Evolutionary conservation across 2,888 invertebrate genomes (phyloP), one percentile per base, ranked within the genome.

Genomic region (Graphium colonna): DNA sequence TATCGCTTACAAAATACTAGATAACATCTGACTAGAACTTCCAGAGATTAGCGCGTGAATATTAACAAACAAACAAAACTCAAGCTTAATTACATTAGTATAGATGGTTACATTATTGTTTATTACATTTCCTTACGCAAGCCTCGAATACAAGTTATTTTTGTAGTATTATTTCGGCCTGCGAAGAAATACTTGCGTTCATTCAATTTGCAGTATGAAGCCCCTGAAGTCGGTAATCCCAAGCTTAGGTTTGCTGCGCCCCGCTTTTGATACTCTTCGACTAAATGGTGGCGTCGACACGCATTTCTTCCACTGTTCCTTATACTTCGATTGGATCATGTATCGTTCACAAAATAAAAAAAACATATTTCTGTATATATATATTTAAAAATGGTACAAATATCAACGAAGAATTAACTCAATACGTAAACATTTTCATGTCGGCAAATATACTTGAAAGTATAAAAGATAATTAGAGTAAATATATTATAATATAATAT

Each of bases 201-300:
- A 83, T 83, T 85, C 80, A 79, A 85, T 85, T 84, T 84, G 80
- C 80, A 75, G 73, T 61, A 71, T 45, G 87, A 88, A 87, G 86
- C 87, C 88, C 78, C 75, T 70, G 73, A 79, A 74, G 78, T 76
- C 72, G 68, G 75, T 86, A 87, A 88, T 85, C 84, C 80, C 60
- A 59, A 67, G 79, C 84, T 83, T 81, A 86, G 76, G 82, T 73
- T 73, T 84, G 80, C 81, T 77, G 80, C 76, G 82, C 71, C 73
- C 81, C 71, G 77, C 74, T 80, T 77, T 74, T 75, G 71, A 71
- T 74, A 75, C 68, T 77, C 60, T 60, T 48, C 60, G 56, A 59
- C 60, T 46, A 59, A 60, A 55, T 51, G 50, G 51, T 48, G 51
- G 52, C 60, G 55, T 53, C 54, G 54, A 58, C 54, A 57, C 45